Evolutionary conservation across 2,888 invertebrate species (phyloP), one percentile per base, ranked within the genome.

Genomic region (Trimorus sp.): DNA sequence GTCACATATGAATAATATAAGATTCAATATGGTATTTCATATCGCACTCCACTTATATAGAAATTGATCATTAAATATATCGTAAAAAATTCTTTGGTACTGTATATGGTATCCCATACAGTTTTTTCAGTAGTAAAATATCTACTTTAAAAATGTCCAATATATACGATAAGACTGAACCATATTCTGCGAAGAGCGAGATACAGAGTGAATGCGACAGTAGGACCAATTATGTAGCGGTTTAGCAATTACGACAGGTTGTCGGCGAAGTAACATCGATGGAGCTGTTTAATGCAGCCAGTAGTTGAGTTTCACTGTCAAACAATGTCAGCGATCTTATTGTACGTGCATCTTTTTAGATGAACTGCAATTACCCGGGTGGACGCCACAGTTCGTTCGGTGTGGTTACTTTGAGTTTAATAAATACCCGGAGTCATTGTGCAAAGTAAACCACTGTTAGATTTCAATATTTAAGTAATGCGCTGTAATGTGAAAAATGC

Each of bases 161-260:
- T 85, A 85, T 77, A 81, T 84, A 68, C 82, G 83, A 87, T 86
- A 85, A 84, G 81, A 85, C 85, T 86, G 84, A 75, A 85, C 84
- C 81, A 75, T 51, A 69, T 53, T 60, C 42, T 56, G 68, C 79
- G 66, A 56, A 37, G 6, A 5, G 53, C 70, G 66, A 71, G 69
- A 74, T 73, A 60, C 77, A 70, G 14, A 38, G 48, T 40, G 82
- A 83, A 79, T 71, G 45, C 2, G 51, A 51, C 15, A 51, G 2
- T 15, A 37, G 58, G 63, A 75, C 59, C 66, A 85, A 86, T 87
- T 86, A 87, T 82, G 83, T 78, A 60, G 86, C 79, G 85, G 86
- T 86, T 85, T 83, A 70, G 84, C 84, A 86, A 87, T 87, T 87
- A 85, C 85, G 79, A 75, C 70, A 74, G 78, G 56, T 71, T 65